Evolutionary conservation across 2,797 vertebrate genomes (phyloP).

Genomic region (Sternarchorhynchus goeldii): DNA sequence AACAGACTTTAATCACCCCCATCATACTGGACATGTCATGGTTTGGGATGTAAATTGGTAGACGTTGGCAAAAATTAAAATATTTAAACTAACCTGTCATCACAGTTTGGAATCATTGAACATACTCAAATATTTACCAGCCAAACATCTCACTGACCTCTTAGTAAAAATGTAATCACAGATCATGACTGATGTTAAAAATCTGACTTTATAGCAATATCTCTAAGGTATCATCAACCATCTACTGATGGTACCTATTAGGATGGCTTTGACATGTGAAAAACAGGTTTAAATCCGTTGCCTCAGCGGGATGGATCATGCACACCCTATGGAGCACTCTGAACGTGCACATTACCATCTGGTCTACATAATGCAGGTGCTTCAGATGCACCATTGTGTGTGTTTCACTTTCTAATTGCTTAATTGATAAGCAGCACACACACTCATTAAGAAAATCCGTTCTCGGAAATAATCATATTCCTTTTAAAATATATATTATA

Average conservation of each 20-base stretch:
- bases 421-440: conserved; percentile 45
- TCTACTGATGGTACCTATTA: not conserved
- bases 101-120: not conserved
- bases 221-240: not conserved
- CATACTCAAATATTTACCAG: not conserved
- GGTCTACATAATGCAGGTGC: conserved; percentile 36
- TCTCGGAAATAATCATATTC: not conserved
- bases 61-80: no score
- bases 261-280: not conserved
- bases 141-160: not conserved
- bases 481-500: not conserved
- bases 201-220: not conserved
- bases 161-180: not conserved
- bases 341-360: conserved; percentile 16
- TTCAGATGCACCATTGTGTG: conserved; percentile 28
- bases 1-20: not conserved
- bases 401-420: conserved; percentile 42
- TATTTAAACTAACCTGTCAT: no score
- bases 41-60: no score
- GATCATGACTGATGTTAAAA: no score
- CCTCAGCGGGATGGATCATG: not conserved
- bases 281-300: conserved; percentile 5
- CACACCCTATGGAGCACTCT: not conserved
- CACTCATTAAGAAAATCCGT: conserved; percentile 37
- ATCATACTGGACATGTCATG: not conserved